phyloP scores from a whole-genome alignment of 2,113 vertebrate species.

The Petaurus breviceps region DNA sequence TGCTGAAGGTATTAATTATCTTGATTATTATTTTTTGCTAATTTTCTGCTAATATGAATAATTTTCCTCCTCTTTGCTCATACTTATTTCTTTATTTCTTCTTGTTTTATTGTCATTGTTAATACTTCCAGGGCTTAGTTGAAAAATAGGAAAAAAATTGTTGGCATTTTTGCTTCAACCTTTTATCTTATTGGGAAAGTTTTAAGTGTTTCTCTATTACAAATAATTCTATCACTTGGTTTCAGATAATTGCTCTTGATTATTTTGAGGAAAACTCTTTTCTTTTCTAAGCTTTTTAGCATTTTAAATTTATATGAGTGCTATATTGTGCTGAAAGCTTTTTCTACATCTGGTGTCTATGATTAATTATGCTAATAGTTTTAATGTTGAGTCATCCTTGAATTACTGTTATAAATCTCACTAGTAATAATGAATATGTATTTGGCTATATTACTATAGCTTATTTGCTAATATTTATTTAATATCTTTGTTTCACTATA shows the following conservation, averaged over 20 bases:
- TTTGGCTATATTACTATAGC: background rate
- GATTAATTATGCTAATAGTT: background rate
- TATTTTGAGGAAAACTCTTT: background rate
- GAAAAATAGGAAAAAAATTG: background rate
- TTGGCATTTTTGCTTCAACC: background rate
- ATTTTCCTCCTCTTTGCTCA: background rate
- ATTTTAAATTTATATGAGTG: background rate
- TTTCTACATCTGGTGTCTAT: background rate
- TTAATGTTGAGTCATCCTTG: background rate
- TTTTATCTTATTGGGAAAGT: background rate
- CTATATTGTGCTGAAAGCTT: background rate
- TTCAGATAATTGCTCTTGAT: background rate
- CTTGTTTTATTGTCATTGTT: background rate
- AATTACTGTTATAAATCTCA: background rate
- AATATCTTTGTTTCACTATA: background rate
- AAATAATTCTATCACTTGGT: background rate
- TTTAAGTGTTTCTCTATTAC: background rate
- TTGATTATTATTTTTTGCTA: background rate
- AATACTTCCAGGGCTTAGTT: background rate
- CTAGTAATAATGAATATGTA: background rate
- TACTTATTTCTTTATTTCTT: background rate
- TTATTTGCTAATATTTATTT: slow-evolving; percentile 1
- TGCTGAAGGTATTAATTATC: background rate
- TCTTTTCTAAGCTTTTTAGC: background rate
- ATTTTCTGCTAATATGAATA: background rate